Evolutionary conservation across 2,888 invertebrate genomes (phyloP).

Genomic region (Ecdyonurus torrentis): DNA sequence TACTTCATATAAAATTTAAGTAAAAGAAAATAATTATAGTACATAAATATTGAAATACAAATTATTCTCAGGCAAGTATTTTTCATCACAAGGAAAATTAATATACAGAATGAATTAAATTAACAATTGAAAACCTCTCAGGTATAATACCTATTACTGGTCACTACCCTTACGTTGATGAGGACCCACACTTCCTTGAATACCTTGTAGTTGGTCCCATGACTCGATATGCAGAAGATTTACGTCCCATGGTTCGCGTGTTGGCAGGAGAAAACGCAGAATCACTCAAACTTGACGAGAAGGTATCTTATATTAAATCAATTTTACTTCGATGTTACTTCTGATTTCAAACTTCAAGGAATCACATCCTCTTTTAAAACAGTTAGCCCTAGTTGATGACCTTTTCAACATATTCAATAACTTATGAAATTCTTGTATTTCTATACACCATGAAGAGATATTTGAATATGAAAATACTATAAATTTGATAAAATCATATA

Average conservation of each 20-base stretch:
- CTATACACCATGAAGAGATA: not conserved
- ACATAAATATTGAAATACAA: not conserved
- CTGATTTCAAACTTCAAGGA: slow-evolving; percentile 16
- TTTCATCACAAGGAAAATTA: too few species aligned
- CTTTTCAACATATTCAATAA: too few species aligned
- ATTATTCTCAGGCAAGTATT: too few species aligned
- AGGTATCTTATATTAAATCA: slow-evolving; percentile 26
- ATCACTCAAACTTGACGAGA: slow-evolving; percentile 31
- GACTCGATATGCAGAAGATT: not conserved
- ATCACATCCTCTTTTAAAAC: too few species aligned
- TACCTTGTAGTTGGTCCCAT: slow-evolving; percentile 37
- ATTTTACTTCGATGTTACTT: too few species aligned
- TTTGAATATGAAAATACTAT: not conserved
- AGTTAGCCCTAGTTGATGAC: too few species aligned
- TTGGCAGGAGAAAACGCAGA: slow-evolving; percentile 14
- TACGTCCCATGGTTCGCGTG: not conserved
- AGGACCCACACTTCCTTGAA: slow-evolving; percentile 28
- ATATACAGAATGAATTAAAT: too few species aligned
- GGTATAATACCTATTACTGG: slow-evolving; percentile 38
- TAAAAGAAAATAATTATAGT: too few species aligned
- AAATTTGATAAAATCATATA: too few species aligned
- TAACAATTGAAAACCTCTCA: too few species aligned
- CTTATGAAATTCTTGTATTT: not conserved
- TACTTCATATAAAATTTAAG: too few species aligned
- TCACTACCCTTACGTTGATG: slow-evolving; percentile 38